A percentile compares a stretch with the other conserved stretches of the same genome.
Evolutionary conservation across 2,888 invertebrate species (phyloP).

Genomic region (Diabrotica balteata): DNA sequence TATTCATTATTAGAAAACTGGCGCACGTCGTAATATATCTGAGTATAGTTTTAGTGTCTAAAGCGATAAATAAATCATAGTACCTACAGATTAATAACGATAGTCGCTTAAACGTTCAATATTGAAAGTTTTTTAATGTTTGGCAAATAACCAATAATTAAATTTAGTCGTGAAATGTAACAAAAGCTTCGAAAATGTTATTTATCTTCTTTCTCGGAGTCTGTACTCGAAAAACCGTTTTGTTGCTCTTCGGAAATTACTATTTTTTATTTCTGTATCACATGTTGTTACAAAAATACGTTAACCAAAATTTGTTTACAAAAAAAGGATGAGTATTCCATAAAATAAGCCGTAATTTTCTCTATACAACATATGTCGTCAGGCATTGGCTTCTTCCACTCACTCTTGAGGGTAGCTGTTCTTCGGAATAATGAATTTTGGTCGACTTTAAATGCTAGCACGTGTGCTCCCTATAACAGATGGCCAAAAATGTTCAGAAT

Average conservation of each 20-base stretch:
- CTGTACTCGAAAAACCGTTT: neutral
- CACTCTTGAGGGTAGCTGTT: slow-evolving; percentile 19
- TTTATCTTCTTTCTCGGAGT: too few relatives aligned
- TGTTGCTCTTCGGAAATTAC: neutral
- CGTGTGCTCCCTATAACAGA: slow-evolving; percentile 23
- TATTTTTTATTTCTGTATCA: neutral
- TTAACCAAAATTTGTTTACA: slow-evolving; percentile 5
- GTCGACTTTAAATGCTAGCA: slow-evolving; percentile 29
- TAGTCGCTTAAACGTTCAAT: too few relatives aligned
- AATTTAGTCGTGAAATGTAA: too few relatives aligned
- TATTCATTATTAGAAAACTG: too few relatives aligned
- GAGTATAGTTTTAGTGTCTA: too few relatives aligned
- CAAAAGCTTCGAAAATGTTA: too few relatives aligned
- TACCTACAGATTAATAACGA: too few relatives aligned
- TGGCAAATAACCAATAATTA: too few relatives aligned
- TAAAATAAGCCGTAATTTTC: slow-evolving; percentile 24
- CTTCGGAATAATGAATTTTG: slow-evolving; percentile 26
- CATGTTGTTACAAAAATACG: slow-evolving; percentile 14
- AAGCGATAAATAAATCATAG: too few relatives aligned
- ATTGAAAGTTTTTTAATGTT: too few relatives aligned
- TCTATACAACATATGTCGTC: slow-evolving; percentile 29
- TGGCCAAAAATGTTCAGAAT: slow-evolving; percentile 11
- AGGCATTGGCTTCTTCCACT: slow-evolving; percentile 24
- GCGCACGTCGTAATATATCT: too few relatives aligned
- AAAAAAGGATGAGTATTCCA: slow-evolving; percentile 19